These are phyloP conservation scores for Apogon hyalosoma DNA, from an alignment of 2,797 vertebrate genomes.

Conservation along the genomic window DNA sequence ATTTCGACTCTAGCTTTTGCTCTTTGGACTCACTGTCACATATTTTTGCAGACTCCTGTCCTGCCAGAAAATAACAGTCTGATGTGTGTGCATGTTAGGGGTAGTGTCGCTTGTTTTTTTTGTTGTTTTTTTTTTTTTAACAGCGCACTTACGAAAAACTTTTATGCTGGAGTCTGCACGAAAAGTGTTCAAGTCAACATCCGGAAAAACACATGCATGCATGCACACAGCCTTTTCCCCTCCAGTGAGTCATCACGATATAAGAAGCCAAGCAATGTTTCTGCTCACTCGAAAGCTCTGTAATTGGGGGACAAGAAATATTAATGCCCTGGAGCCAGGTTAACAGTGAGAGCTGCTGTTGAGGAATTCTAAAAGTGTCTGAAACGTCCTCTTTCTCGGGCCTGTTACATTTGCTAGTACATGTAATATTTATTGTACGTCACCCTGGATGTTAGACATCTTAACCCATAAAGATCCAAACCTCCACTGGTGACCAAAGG, in stretches of 20 bases:
- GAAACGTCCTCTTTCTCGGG: conserved; percentile 5
- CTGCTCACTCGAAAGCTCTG: conserved; percentile 37
- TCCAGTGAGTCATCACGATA: conserved; percentile 56
- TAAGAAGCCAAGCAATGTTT: conserved; percentile 28
- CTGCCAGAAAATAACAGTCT: conserved; percentile 24
- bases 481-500: too few relatives aligned
- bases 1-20: conserved; percentile 63
- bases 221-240: conserved; percentile 6
- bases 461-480: too few relatives aligned
- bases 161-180: conserved; percentile 3
- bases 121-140: conserved; percentile 57
- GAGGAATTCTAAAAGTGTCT: conserved; percentile 32
- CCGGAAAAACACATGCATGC: conserved; percentile 5
- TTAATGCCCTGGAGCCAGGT: conserved; percentile 48
- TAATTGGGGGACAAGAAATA: conserved; percentile 45
- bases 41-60: conserved; percentile 35
- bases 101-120: conserved; percentile 26
- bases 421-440: too few relatives aligned
- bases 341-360: conserved; percentile 26
- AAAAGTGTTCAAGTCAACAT: conserved; percentile 11
- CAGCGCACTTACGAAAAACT: conserved; percentile 43
- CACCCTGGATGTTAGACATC: conserved; percentile 3
- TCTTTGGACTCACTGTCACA: conserved; percentile 26
- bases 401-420: background rate
- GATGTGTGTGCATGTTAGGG: conserved; percentile 26